phyloP scores from a whole-genome alignment of 2,888 invertebrate species.

The Myathropa florea region DNA sequence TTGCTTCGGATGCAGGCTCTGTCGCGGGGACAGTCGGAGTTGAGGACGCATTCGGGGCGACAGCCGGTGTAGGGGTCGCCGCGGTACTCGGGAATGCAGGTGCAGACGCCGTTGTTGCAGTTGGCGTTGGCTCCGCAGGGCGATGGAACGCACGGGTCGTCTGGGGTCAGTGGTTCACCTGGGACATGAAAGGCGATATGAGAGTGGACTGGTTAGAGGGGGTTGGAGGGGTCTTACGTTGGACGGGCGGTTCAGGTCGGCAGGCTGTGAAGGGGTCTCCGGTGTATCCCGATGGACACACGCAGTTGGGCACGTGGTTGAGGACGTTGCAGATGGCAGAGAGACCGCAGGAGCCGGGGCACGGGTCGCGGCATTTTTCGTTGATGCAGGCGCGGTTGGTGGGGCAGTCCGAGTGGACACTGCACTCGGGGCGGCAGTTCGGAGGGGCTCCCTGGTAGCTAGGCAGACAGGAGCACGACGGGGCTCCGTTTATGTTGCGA shows the following conservation, averaged over 20 bases:
- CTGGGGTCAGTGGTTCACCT: slow-evolving; percentile 74
- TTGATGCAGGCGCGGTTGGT: slow-evolving; percentile 84
- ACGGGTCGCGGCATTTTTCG: slow-evolving; percentile 87
- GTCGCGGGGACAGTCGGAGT: slow-evolving; percentile 86
- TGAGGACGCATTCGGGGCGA: slow-evolving; percentile 88
- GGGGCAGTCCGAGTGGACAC: slow-evolving; percentile 82
- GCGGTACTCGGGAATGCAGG: slow-evolving; percentile 84
- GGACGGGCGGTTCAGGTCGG: slow-evolving; percentile 81
- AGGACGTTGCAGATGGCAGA: slow-evolving; percentile 87
- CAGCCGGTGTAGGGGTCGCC: slow-evolving; percentile 87
- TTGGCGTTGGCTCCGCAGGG: slow-evolving; percentile 82
- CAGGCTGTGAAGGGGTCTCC: slow-evolving; percentile 86
- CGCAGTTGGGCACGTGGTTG: slow-evolving; percentile 88
- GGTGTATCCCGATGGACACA: slow-evolving; percentile 84
- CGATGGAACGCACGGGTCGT: slow-evolving; percentile 81
- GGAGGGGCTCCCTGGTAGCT: slow-evolving; percentile 84
- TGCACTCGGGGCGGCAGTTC: slow-evolving; percentile 83
- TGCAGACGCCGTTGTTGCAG: slow-evolving; percentile 84
- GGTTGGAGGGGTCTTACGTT: slow-evolving; percentile 79
- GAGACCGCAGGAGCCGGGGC: slow-evolving; percentile 87
- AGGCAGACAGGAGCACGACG: slow-evolving; percentile 83
- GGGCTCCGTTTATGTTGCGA: slow-evolving; percentile 85
- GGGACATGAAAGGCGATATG: slow-evolving; percentile 3
- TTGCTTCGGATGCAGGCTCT: slow-evolving; percentile 87
- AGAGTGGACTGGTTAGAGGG: neutral